These are phyloP conservation scores for Synanceia verrucosa DNA, from an alignment of 2,797 vertebrate genomes.

Conservation along the genomic window DNA sequence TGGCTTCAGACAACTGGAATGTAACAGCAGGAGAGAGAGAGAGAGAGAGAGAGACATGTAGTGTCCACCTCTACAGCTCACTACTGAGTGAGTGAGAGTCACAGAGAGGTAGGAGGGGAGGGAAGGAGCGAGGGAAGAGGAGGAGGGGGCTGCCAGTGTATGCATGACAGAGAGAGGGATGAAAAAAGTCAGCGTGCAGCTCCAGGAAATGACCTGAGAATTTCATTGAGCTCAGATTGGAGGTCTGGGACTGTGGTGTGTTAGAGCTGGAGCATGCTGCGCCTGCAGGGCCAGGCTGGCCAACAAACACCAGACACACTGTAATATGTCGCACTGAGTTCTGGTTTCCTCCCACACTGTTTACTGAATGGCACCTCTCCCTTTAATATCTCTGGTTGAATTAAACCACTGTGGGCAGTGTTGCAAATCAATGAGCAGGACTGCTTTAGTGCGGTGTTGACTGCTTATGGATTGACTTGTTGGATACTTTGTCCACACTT, in stretches of 20 bases:
- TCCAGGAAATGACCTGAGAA: conserved; percentile 84
- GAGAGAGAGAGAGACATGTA: conserved; percentile 42
- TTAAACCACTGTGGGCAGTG: neutral
- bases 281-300: neutral
- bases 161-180: conserved; percentile 29
- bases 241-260: conserved; percentile 56
- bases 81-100: conserved; percentile 67
- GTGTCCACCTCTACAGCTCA: conserved; percentile 68
- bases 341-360: neutral
- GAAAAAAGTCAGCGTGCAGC: conserved; percentile 53
- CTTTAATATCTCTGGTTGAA: neutral
- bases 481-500: neutral
- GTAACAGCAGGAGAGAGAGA: conserved; percentile 71
- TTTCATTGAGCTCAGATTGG: conserved; percentile 74
- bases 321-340: no score
- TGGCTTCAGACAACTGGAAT: conserved; percentile 77
- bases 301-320: no score
- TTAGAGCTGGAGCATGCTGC: neutral
- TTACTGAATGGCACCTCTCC: neutral
- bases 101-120: conserved; percentile 55
- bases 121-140: conserved; percentile 32
- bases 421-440: neutral
- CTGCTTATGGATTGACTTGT: neutral
- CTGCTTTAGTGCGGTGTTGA: neutral
- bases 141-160: conserved; percentile 12